Evolutionary conservation across 2,113 vertebrate species (phyloP).

Genomic region (Lutjanus erythropterus): DNA sequence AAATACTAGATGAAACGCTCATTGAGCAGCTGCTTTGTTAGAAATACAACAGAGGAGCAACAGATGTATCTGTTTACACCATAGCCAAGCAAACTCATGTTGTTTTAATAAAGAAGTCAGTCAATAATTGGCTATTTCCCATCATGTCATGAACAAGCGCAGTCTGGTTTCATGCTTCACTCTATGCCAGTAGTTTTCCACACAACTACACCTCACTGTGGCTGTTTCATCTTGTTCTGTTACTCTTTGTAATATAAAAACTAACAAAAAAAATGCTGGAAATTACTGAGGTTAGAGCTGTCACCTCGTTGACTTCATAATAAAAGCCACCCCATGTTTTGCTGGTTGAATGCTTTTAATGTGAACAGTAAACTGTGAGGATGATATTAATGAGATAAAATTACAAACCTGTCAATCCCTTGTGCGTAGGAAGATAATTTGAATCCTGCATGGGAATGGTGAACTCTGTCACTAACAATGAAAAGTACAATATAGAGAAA

Average conservation of each 20-base stretch:
- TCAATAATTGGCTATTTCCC: neutral
- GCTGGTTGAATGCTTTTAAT: neutral
- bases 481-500: neutral
- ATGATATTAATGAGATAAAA: too few relatives aligned
- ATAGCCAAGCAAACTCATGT: neutral
- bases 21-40: neutral
- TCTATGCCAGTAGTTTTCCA: neutral
- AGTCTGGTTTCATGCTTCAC: neutral
- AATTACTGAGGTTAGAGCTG: neutral
- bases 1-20: neutral
- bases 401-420: neutral
- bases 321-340: neutral
- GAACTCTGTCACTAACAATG: neutral
- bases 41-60: neutral
- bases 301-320: neutral
- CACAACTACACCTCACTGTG: neutral
- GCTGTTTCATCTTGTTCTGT: neutral
- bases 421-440: neutral
- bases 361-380: neutral
- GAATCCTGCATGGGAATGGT: neutral
- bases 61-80: neutral
- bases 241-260: neutral
- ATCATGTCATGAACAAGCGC: neutral
- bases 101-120: slow-evolving; percentile 1
- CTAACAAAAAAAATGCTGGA: neutral